Evolutionary conservation across 2,113 vertebrate species (phyloP), one percentile per base, ranked within the genome.

Genomic region (Microcebus lehilahytsara): DNA sequence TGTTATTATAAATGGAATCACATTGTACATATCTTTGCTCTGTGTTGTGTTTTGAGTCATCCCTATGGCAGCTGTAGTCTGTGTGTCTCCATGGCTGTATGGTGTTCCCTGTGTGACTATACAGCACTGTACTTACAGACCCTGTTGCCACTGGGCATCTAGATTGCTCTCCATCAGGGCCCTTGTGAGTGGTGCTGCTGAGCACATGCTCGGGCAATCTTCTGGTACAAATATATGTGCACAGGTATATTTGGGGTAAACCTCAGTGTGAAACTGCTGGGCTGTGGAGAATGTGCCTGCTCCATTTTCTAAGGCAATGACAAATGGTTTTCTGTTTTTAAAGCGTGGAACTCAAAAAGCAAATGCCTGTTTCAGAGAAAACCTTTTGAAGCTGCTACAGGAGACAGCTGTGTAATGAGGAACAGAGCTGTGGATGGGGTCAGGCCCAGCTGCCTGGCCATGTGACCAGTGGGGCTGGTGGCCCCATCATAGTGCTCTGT

Each of bases 281-380:
- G 71, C 58, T 37, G 0, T 46, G 58, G 32, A 72, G 60, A 16
- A 16, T 9, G 14, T 27, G 80, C 34, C 72, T 40, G 12, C 37
- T 90, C 32, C 34, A 32, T 1, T 67, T 58, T 34, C 46, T 30
- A 17, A 78, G 20, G 25, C 22, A 19, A n/a, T 13, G 67, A 14
- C 37, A 67, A 88, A 9, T 19, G 17, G 19, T 34, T 66, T 85
- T 85, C 37, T 20, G 4, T 58, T 66, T 25, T 91, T 40, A 86
- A 58, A 67, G 9, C 3, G 49, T n/a, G 34, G 27, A 58, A 4
- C 11, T 91, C 58, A 58, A 40, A 49, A 67, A 66, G 3, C 46
- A 58, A 49, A 42, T 30, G 66, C 16, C 58, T 4, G 13, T n/a
- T 96, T 67, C 40, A 58, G 49, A 94, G 81, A 87, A 86, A 81